Base-by-base conservation (phyloP, 2,113 vertebrate species). In the Chroicocephalus ridibundus region DNA sequence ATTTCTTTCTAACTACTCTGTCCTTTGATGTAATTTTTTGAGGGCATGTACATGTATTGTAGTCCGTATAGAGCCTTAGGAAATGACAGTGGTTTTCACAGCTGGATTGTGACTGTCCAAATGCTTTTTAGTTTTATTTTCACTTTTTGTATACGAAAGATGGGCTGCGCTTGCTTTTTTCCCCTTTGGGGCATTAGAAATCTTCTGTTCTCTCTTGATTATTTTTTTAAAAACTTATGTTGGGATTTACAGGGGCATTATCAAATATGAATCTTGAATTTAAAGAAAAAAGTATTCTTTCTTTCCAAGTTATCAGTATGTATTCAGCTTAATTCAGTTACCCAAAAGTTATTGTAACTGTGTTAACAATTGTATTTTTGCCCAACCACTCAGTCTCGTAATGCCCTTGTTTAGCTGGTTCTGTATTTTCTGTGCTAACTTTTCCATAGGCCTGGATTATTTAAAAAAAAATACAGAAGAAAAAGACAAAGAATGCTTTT, bases 231-330 rank as follows among this genome's bases (percentile, higher is more conserved):
- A 40, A 71, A 21, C n/a, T 81, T 71, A 13, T 69, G 22, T 25
- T 84, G 24, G 20, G 29, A 38, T 77, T 93, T 83, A 40, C 6
- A 42, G 42, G 8, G 22, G 3, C 12, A 20, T 77, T 65, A 42
- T n/a, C 15, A 71, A 83, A 55, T 34, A 7, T 27, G 32, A 62
- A 58, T 60, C 57, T 6, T 52, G 52, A 54, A 54, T 55, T 55
- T 31, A 19, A 0, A 27, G 22, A 58, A 55, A 55, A 46, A 36
- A 10, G 47, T 66, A 5, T 5, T 9, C 1, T 1, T 46, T 60
- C 29, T 88, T 84, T 84, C 44, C 51, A 81, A 47, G 10, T 47
- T 3, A 2, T 44, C 16, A 19, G 25, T 74, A 40, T 25, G 5
- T 64, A 22, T 80, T 85, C 32, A 60, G 19, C 18, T 74, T 69